Conservation (phyloP, 2,113 vertebrate genomes). For the Astatoreochromis straeleni region DNA sequence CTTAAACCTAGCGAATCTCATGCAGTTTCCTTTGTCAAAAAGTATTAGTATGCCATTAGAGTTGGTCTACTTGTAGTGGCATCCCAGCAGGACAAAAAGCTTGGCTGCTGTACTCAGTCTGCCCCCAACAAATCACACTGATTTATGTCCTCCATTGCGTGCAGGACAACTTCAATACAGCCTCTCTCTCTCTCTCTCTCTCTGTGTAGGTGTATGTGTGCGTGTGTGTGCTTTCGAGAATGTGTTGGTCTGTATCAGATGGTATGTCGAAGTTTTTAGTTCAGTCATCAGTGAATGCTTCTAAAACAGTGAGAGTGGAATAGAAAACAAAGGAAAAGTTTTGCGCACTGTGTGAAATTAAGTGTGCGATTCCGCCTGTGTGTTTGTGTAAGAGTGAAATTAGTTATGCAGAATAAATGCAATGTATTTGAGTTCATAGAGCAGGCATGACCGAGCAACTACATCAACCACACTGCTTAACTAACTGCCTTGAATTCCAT, state of each 20-base stretch:
- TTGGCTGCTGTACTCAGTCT: not conserved
- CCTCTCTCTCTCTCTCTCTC: not conserved
- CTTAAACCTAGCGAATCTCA: not conserved
- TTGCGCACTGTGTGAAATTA: not conserved
- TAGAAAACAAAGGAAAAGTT: not conserved
- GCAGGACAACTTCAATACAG: not conserved
- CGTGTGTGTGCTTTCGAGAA: not conserved
- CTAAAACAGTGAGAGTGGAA: not conserved
- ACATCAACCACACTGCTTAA: not conserved
- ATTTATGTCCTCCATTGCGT: slow-evolving; percentile 4
- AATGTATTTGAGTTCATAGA: not conserved
- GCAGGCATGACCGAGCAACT: slow-evolving; percentile 32
- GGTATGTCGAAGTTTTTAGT: not conserved
- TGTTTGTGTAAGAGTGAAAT: slow-evolving; percentile 10
- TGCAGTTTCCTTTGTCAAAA: not conserved
- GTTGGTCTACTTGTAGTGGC: not conserved
- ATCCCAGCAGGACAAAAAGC: not conserved
- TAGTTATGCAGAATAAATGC: slow-evolving; percentile 27
- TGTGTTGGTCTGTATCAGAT: not conserved
- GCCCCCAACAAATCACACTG: slow-evolving; percentile 14
- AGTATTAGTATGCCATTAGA: not conserved
- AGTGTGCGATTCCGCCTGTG: not conserved
- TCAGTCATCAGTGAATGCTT: not conserved
- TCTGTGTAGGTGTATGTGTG: not conserved
- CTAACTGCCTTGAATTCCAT: not conserved